Base-by-base conservation (phyloP, 2,113 vertebrate species). In the Xiphophorus couchianus region DNA sequence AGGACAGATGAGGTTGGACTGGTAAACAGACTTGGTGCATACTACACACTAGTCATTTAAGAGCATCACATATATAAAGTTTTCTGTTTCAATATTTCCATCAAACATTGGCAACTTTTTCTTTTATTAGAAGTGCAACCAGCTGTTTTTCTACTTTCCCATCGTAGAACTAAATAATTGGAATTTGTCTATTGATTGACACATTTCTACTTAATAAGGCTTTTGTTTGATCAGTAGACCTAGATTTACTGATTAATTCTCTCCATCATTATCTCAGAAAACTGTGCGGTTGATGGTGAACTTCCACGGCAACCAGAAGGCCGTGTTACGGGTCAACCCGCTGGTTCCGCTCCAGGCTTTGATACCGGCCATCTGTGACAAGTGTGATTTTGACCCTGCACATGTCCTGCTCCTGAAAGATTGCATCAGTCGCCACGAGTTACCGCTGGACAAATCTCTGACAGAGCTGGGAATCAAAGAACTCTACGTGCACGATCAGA, bases 271-370 rank as follows among this genome's bases (percentile, higher is more conserved):
- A 3, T 35, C 27, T 19, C 93, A 99, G 98, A 98, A 98, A 88
- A 96, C 96, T 0, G 94, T 98, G 75, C 96, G 97, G 27, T 93
- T 99, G 90, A 95, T 99, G 75, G 97, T 99, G 86, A 99, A 98
- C 91, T 99, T 96, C 90, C 94, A 96, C 80, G 91, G 95, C 74
- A 97, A 93, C 0, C 98, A 99, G 90, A 99, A 99, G 88, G 91
- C 98, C 0, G 96, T 99, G 72, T 91, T 99, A 63, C 95, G 98
- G 15, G 98, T 99, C 78, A 99, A 95, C 90, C 98, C 97, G 0
- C 91, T 95, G 33, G 93, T 95, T 22, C 95, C 97, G 0, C 95
- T 99, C 51, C 91, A 90, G 60, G 94, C 4, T 73, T 93, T 99
- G 82, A 93, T 98, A 62, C 96, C 97, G 0, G 88, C 93, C 89